Evolutionary conservation across 2,797 vertebrate genomes (phyloP), one percentile per base, ranked within the genome.

Genomic region (Australoheros facetus): DNA sequence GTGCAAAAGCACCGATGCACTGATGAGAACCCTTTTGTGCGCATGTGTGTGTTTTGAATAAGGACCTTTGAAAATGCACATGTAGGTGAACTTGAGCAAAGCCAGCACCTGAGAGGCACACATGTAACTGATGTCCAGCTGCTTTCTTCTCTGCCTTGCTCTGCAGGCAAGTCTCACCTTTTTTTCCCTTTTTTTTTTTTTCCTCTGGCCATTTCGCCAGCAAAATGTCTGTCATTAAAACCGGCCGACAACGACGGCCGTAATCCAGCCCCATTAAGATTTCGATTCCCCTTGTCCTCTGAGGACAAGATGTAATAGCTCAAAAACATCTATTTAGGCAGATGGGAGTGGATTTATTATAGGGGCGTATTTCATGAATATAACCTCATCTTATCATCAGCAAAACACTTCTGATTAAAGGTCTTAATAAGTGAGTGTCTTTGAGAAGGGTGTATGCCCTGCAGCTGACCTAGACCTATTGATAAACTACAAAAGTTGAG

Each of bases 291-390:
- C 57, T 81, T 84, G 80, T 86, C 87, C 82, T 87, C 81, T 0
- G 57, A 83, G 83, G 83, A 90, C 78, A 75, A 81, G 56, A 71
- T 85, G 79, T 87, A 90, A 92, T 91, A 79, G 79, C 90, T 91
- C 80, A 82, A 88, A 92, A 91, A 91, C 86, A 90, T 92, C 82
- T 81, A 88, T 90, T 89, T 87, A 86, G 85, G 87, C 87, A 78
- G 84, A 87, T 89, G 73, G 81, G 71, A 80, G 73, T 81, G 79
- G 83, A 90, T 89, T 90, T 89, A 88, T 88, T 87, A 88, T 84
- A 71, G 60, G 71, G 79, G 74, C 32, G 64, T 85, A 85, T 90
- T 93, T 87, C 84, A 86, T 82, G 80, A 85, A 82, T 90, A 90
- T 72, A 88, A 84, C 77, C 80, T 80, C 79, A 79, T 83, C 70